Evolutionary conservation across 1,140 invertebrate genomes (phyloP), one percentile per base, ranked within the genome.

Genomic region (Acromyrmex echinatior): DNA sequence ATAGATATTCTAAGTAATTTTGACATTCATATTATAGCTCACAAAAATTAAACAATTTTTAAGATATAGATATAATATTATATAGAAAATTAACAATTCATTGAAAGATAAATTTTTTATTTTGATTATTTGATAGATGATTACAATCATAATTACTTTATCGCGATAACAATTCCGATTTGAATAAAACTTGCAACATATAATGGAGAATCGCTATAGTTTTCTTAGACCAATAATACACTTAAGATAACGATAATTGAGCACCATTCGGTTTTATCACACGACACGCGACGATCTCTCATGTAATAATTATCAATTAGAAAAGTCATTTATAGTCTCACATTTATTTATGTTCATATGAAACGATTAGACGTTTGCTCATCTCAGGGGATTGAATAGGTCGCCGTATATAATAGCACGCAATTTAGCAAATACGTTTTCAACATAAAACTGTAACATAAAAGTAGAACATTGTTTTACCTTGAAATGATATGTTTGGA

Each of bases 381-480:
- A 56, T 28, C 5, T 70, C 2, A 3, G 21, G 16, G 14, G 12
- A 70, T 81, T 70, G 18, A 66, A 35, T 39, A 16, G 16, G 7
- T 31, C 25, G 5, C 3, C n/a, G 45, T 25, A 25, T 18, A 1
- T 35, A 12, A 7, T 80, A 49, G 14, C 25, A 73, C 12, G 14
- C 28, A 21, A 21, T 62, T 60, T 82, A 73, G 12, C 7, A 66
- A 45, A 14, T 65, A 3, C 16, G 7, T 66, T 53, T 21, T 51
- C 45, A 71, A 71, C 53, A 7, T 18, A 60, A 71, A 82, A 71
- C 53, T 16, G 31, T 31, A n/a, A 73, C 18, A 73, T 25, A 12
- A 82, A 82, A 73, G 1, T 82, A 25, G 18, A 62, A 18, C 16
- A 82, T 62, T 10, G 68, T 60, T 39, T 21, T 14, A 73, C 3